These are phyloP conservation scores for Anguilla pacifica DNA, from an alignment of 2,797 vertebrate species.

Conservation along the genomic window DNA sequence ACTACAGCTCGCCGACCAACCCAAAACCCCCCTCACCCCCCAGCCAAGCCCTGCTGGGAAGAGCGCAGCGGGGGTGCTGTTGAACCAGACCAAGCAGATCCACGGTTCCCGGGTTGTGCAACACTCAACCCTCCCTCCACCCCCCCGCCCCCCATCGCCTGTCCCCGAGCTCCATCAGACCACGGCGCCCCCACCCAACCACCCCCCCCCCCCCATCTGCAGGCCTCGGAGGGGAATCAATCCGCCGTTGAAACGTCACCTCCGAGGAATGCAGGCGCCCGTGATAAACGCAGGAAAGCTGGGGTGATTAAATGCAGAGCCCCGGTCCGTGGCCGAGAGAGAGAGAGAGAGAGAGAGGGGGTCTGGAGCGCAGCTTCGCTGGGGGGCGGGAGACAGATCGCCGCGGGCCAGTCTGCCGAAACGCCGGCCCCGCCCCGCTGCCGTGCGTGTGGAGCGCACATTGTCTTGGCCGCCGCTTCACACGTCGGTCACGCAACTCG, in stretches of 20 bases:
- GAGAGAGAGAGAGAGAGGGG: not conserved
- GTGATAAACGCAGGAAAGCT: not conserved
- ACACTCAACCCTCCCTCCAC: not conserved
- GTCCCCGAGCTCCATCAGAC: not conserved
- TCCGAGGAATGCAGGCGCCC: not conserved
- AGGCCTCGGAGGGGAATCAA: not conserved
- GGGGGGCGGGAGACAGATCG: not conserved
- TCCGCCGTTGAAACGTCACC: not conserved
- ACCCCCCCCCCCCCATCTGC: not conserved
- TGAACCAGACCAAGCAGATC: not conserved
- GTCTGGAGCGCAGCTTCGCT: not conserved
- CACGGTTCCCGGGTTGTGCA: not conserved
- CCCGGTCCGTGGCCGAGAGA: not conserved
- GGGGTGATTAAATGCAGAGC: slow-evolving; percentile 12
- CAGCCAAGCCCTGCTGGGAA: not conserved
- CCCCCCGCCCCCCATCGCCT: not conserved
- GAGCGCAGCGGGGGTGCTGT: not conserved
- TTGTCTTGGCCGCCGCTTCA: not conserved
- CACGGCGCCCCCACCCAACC: too few relatives aligned
- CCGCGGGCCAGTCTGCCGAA: not conserved
- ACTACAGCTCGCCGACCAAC: too few relatives aligned
- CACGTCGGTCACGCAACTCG: slow-evolving; percentile 23
- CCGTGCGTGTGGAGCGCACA: not conserved
- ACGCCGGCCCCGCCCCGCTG: not conserved
- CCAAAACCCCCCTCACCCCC: not conserved